Evolutionary conservation across 2,888 invertebrate genomes (phyloP).

Genomic region (Monochamus alternatus): DNA sequence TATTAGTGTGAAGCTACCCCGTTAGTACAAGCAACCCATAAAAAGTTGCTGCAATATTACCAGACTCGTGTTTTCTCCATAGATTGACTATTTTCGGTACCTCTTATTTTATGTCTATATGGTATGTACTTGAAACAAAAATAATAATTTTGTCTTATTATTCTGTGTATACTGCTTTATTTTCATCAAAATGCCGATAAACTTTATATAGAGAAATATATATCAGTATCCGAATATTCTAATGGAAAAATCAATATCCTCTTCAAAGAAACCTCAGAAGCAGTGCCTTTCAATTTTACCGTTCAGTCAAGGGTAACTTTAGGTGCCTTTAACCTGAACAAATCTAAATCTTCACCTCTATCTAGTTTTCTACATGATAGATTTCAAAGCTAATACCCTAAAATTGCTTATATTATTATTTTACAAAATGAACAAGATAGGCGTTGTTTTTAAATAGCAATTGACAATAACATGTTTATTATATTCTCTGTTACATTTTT

Average conservation of each 20-base stretch:
- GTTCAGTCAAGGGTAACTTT: conserved; percentile 33
- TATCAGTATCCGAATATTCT: conserved; percentile 12
- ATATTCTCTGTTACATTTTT: no score
- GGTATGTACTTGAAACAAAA: no score
- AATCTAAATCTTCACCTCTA: conserved; percentile 32
- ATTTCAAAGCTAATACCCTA: conserved; percentile 5
- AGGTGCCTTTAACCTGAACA: conserved; percentile 29
- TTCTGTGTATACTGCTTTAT: no score
- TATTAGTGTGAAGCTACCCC: no score
- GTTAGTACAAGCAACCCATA: no score
- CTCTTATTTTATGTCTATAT: no score
- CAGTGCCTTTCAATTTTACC: conserved; percentile 33
- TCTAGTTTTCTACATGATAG: conserved; percentile 29
- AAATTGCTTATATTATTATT: not conserved
- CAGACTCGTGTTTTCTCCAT: no score
- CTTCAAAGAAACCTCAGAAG: conserved; percentile 21
- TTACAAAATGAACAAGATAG: not conserved
- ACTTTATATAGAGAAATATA: conserved; percentile 6
- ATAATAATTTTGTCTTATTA: no score
- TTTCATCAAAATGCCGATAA: not conserved
- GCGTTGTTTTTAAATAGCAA: no score
- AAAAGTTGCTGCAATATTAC: no score
- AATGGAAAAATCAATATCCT: conserved; percentile 33
- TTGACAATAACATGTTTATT: no score
- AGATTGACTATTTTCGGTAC: no score